Base-by-base conservation (phyloP, 2,888 invertebrate species). In the Agriopis marginaria region DNA sequence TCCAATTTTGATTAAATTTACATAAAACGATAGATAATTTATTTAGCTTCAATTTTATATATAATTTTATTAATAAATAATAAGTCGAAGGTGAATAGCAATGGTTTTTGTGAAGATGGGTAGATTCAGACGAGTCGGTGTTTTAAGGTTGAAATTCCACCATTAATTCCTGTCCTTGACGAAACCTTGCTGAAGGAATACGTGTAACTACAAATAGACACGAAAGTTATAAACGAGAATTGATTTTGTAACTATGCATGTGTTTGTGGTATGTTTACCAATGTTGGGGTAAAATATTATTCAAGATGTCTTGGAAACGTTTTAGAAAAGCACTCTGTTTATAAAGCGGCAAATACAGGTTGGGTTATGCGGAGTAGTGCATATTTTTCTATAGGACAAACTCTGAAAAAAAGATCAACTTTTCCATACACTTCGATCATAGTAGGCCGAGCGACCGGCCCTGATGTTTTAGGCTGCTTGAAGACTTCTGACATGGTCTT, bases 221-320 rank as follows among this genome's bases (percentile, higher is more conserved):
- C 59, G 63, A 58, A 62, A 40, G 32, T 50, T 14, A 45, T 51
- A 59, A 58, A 68, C 50, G 68, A 53, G 60, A 59, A 64, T 64
- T 68, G 68, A 68, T 68, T 68, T 64, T 64, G 50, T 53, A 50
- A 42, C 42, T 55, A 63, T 50, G 59, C 45, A 50, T 58, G 51
- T 58, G 39, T 54, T 45, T 47, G 51, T 5, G 53, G 47, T 47
- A 11, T 63, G 51, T 63, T 63, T 66, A 54, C 53, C 44, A 53
- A 51, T 39, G 53, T 32, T 44, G 32, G 32, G 12, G n/a, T 42
- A 39, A 17, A 51, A 51, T 42, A 23, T 47, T 3, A 4, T 12
- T 45, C 6, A 23, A 23, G 23, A 45, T 23, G 44, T 44, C 42
- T 12, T 55, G 40, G 14, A 17, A 58, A 9, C 8, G 14, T 50